A percentile compares a stretch with the other conserved stretches of the same genome.
These are phyloP conservation scores for Phocoena sinus DNA, from an alignment of 2,113 vertebrate genomes.

Conservation along the genomic window DNA sequence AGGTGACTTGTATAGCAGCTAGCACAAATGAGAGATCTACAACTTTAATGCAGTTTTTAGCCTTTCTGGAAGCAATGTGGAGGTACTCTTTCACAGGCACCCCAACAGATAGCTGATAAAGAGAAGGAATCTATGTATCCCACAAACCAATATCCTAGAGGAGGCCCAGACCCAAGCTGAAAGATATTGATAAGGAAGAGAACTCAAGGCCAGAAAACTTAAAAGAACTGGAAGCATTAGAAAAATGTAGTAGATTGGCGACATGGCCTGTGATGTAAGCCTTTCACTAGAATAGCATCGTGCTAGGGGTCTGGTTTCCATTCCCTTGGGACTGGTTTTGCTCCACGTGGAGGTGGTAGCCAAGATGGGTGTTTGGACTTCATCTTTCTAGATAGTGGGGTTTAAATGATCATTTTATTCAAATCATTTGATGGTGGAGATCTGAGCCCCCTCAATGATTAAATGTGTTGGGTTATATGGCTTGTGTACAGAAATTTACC, in stretches of 20 bases:
- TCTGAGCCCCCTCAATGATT: not conserved
- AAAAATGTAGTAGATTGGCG: not conserved
- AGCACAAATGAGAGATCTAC: not conserved
- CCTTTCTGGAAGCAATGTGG: not conserved
- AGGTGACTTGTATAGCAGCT: not conserved
- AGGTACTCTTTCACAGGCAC: not conserved
- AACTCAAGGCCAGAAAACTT: not conserved
- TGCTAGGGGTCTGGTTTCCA: not conserved
- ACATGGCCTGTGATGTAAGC: not conserved
- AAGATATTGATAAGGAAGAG: not conserved
- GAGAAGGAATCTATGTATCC: not conserved
- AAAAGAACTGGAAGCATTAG: not conserved
- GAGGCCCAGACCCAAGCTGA: not conserved
- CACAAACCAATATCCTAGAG: not conserved
- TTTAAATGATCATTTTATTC: not conserved
- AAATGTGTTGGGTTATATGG: not conserved
- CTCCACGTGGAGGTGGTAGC: not conserved
- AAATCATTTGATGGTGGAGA: not conserved
- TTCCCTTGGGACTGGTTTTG: not conserved
- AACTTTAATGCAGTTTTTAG: not conserved
- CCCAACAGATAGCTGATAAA: not conserved
- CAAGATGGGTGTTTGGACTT: not conserved
- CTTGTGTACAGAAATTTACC: not conserved
- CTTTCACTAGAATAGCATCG: not conserved
- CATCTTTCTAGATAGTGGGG: not conserved